phyloP scores from a whole-genome alignment of 2,888 invertebrate genomes.

The Macrophya annulata region DNA sequence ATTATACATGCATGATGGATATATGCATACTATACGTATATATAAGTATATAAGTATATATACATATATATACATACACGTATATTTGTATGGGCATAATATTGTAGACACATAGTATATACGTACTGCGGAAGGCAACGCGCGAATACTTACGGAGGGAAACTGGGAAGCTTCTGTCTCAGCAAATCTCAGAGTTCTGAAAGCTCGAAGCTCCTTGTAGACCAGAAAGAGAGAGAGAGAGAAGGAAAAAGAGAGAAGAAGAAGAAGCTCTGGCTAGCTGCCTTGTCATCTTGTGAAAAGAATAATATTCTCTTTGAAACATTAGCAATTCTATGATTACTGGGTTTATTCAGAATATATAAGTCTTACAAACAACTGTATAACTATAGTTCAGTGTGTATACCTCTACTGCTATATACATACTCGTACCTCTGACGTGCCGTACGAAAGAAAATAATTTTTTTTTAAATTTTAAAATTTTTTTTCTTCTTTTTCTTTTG shows the following conservation, averaged over 20 bases:
- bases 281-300: slow-evolving; percentile 71
- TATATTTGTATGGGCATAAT: slow-evolving; percentile 4
- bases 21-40: not conserved
- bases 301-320: slow-evolving; percentile 73
- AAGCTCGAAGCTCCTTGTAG: slow-evolving; percentile 24
- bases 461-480: not conserved
- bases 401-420: not conserved
- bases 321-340: slow-evolving; percentile 77
- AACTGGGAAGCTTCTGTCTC: slow-evolving; percentile 44
- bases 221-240: not conserved
- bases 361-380: slow-evolving; percentile 46
- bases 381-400: not conserved
- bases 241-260: too few relatives aligned
- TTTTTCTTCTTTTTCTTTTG: not conserved
- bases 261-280: slow-evolving; percentile 47
- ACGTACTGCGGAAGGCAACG: not conserved
- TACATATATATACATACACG: not conserved
- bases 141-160: not conserved
- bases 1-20: not conserved
- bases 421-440: not conserved
- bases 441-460: not conserved
- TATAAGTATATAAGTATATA: slow-evolving; percentile 20
- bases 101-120: not conserved
- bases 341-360: slow-evolving; percentile 70
- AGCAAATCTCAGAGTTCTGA: slow-evolving; percentile 1